These are phyloP conservation scores for Oreortyx pictus DNA, from an alignment of 2,797 vertebrate genomes.

Conservation along the genomic window DNA sequence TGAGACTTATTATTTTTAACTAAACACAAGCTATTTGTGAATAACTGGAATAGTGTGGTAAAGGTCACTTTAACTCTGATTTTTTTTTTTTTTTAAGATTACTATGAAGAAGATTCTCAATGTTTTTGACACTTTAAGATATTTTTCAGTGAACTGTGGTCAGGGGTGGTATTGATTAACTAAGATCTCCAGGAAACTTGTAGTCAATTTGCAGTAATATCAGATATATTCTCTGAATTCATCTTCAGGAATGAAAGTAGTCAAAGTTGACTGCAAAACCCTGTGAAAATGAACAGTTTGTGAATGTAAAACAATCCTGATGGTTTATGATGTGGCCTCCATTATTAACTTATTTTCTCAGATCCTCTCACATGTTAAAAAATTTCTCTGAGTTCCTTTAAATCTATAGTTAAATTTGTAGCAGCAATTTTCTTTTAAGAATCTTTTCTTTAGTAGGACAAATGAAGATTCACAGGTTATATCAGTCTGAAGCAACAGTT, in stretches of 20 bases:
- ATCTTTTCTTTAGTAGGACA: not conserved
- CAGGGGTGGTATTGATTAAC: not conserved
- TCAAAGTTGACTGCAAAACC: not conserved
- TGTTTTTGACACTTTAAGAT: not conserved
- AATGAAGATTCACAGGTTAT: not conserved
- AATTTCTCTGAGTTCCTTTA: not conserved
- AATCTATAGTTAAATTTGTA: not conserved
- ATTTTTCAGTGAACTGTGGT: not conserved
- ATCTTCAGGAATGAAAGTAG: not conserved
- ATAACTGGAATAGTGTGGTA: not conserved
- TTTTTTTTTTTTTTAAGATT: not conserved
- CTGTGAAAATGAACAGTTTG: not conserved
- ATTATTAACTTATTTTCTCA: not conserved
- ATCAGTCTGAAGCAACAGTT: not conserved
- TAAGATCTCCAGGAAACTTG: not conserved
- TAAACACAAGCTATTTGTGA: not conserved
- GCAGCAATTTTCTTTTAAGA: not conserved
- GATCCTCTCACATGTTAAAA: not conserved
- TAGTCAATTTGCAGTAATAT: not conserved
- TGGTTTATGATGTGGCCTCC: not conserved
- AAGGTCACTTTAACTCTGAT: not conserved
- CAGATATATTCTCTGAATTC: not conserved
- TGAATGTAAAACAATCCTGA: not conserved
- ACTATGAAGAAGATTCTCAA: not conserved
- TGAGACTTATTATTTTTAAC: not conserved